phyloP scores from a whole-genome alignment of 2,888 invertebrate genomes.

The Neocrepidodera transversa region DNA sequence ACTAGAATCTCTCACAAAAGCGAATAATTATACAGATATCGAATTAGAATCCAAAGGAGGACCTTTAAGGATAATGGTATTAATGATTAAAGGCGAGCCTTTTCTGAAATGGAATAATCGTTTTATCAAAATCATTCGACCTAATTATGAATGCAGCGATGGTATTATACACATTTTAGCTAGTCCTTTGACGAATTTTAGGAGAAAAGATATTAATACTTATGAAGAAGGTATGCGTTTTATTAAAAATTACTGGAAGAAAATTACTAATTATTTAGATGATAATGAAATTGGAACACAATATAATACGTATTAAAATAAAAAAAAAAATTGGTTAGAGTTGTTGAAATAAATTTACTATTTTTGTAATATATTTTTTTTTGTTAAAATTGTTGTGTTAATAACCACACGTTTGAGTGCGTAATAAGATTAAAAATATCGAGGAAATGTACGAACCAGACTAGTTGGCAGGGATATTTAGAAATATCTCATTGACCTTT shows the following conservation, averaged over 20 bases:
- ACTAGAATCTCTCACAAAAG: conserved; percentile 52
- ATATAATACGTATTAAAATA: neutral
- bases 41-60: conserved; percentile 40
- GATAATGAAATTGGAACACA: conserved; percentile 1
- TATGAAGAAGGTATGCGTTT: neutral
- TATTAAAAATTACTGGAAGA: conserved; percentile 1
- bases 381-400: too few relatives aligned
- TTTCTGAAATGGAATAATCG: conserved; percentile 62
- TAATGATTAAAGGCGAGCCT: conserved; percentile 43
- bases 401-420: too few relatives aligned
- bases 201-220: conserved; percentile 6
- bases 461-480: conserved; percentile 16
- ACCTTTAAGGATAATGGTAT: conserved; percentile 42
- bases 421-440: too few relatives aligned
- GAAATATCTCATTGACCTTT: neutral
- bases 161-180: conserved; percentile 94
- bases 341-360: too few relatives aligned
- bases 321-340: neutral
- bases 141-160: conserved; percentile 93
- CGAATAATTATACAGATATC: conserved; percentile 40
- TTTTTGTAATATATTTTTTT: too few relatives aligned
- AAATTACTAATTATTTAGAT: conserved; percentile 5
- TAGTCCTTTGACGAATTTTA: conserved; percentile 63
- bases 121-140: conserved; percentile 80
- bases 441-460: too few relatives aligned